These are phyloP conservation scores for Galeopsomyia nigrocyanea DNA, from an alignment of 2,888 invertebrate species.

Conservation along the genomic window DNA sequence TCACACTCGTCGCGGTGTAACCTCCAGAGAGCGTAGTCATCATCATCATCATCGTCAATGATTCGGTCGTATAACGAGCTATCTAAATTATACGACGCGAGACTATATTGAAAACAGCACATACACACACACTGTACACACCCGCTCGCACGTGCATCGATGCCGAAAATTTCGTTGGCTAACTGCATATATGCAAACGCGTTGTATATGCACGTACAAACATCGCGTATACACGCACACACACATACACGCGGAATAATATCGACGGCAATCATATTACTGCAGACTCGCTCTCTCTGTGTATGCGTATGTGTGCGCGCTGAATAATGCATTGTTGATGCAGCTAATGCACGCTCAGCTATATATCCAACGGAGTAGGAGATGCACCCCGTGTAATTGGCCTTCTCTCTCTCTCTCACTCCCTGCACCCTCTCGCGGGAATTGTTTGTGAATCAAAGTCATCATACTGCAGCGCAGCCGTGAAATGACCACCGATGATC, in stretches of 20 bases:
- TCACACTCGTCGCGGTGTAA: background rate
- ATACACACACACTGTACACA: background rate
- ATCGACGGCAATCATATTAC: conserved; percentile 65
- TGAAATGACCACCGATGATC: conserved; percentile 56
- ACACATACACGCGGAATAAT: conserved; percentile 58
- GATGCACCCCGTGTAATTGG: conserved; percentile 64
- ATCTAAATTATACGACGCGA: conserved; percentile 30
- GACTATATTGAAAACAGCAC: conserved; percentile 15
- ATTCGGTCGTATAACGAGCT: conserved; percentile 20
- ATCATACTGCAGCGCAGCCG: conserved; percentile 58
- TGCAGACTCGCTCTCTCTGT: conserved; percentile 55
- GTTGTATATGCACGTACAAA: background rate
- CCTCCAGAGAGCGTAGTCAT: conserved; percentile 10
- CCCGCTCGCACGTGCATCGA: conserved; percentile 3
- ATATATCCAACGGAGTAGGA: conserved; percentile 50
- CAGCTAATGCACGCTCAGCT: conserved; percentile 68
- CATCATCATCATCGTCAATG: conserved; percentile 3
- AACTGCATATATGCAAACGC: background rate
- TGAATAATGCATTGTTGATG: conserved; percentile 69
- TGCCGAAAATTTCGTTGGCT: conserved; percentile 26
- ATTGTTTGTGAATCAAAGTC: conserved; percentile 69
- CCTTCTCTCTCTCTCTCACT: conserved; percentile 50
- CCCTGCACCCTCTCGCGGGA: conserved; percentile 1
- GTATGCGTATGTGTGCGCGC: conserved; percentile 52
- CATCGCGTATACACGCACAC: conserved; percentile 9